Base-by-base conservation (phyloP, 2,888 invertebrate species). In the Pachymerium ferrugineum region DNA sequence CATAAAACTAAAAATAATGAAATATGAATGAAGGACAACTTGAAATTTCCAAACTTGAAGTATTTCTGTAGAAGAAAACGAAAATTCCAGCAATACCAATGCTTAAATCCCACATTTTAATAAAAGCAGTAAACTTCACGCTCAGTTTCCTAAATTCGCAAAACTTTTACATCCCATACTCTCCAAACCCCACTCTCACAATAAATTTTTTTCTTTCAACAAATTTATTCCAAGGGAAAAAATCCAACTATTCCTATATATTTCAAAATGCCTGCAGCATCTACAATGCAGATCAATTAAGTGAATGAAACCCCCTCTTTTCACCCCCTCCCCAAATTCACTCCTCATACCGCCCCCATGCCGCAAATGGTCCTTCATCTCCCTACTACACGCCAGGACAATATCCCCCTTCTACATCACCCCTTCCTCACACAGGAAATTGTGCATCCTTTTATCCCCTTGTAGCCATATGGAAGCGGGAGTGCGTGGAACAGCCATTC, bases 201-300 rank as follows among this genome's bases (percentile, higher is more conserved):
- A 47, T 47, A 47, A 47, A 47, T 47, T 47, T 47, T n/a, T n/a
- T n/a, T 22, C 47, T 47, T 47, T 10, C 19, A 4, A 10, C 4
- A 19, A 47, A 47, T 47, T 22, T 16, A 47, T 47, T 47, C 47
- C 16, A 47, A 47, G 22, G 22, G 16, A 42, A 47, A 47, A 47
- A 22, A 22, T 47, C 19, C 19, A 22, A 22, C 8, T 47, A 47
- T 47, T 47, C 47, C 47, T 47, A 16, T 47, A 47, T 47, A 47
- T 47, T 47, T 47, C 47, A 47, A 47, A 47, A 47, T 47, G 47
- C 47, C 47, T 47, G 47, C 47, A 47, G 47, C 47, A 47, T 47
- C 47, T 47, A 47, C 47, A 22, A 47, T 47, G 47, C 47, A 47
- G 47, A 47, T 47, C 47, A 47, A 47, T 47, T 47, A 47, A 47